Evolutionary conservation across 1,140 invertebrate species (phyloP).

Genomic region (Rhagoletis zephyria): DNA sequence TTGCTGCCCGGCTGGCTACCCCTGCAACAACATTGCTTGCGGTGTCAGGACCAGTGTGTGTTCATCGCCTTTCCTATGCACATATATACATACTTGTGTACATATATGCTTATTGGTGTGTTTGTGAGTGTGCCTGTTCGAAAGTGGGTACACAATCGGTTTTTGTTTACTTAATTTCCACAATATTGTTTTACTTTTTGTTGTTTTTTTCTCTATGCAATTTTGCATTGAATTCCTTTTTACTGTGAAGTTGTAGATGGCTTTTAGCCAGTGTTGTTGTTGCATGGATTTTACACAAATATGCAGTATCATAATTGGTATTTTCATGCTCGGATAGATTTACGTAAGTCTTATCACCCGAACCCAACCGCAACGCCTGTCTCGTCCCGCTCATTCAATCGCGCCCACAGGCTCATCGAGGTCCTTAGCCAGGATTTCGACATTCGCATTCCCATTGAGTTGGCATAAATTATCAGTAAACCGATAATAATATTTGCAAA

Average conservation of each 20-base stretch:
- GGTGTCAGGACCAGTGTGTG: too few species aligned
- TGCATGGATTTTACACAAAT: constrained; percentile 24
- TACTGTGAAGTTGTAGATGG: not conserved
- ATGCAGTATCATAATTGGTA: constrained; percentile 49
- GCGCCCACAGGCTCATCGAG: not conserved
- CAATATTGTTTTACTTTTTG: constrained; percentile 50
- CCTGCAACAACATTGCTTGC: too few species aligned
- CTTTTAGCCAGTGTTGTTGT: not conserved
- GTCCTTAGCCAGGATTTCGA: constrained; percentile 11
- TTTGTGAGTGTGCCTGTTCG: too few species aligned
- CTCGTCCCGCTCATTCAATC: not conserved
- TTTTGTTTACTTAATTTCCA: constrained; percentile 54
- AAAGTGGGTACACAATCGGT: constrained; percentile 38
- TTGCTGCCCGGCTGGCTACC: not conserved
- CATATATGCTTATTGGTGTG: too few species aligned
- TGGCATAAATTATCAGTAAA: constrained; percentile 56
- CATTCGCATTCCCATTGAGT: constrained; percentile 6
- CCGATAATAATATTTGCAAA: constrained; percentile 55
- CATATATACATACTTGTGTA: too few species aligned
- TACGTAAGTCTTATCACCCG: constrained; percentile 40
- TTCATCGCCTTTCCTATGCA: too few species aligned
- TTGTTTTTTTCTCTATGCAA: constrained; percentile 41
- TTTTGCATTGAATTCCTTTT: constrained; percentile 28
- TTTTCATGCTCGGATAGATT: constrained; percentile 54
- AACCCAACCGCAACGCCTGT: not conserved